Percentiles rank a stretch among this genome's conserved stretches.
Evolutionary conservation across 2,888 invertebrate genomes (phyloP).

Genomic region (Cheilosia impressa): DNA sequence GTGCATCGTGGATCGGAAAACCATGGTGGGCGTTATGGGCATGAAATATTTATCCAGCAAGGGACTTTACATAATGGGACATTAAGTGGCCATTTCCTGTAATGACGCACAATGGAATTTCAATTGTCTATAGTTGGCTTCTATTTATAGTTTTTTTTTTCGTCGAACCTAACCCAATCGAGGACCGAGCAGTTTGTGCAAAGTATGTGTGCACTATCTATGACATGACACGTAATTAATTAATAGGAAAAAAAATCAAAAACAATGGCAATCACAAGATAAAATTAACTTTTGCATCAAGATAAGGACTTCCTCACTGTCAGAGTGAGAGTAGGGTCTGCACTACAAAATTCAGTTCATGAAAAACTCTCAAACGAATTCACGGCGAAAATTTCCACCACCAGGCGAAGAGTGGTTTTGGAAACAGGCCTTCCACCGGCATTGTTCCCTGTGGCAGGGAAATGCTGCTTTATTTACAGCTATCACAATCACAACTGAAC

Average conservation of each 20-base stretch:
- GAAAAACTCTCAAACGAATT: too few relatives aligned
- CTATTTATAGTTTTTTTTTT: too few relatives aligned
- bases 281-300: neutral
- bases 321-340: neutral
- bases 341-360: too few relatives aligned
- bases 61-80: constrained; percentile 11
- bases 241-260: neutral
- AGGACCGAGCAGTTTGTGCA: too few relatives aligned
- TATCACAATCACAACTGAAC: too few relatives aligned
- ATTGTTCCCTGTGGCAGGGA: too few relatives aligned
- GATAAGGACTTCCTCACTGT: neutral
- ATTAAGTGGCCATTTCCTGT: constrained; percentile 14
- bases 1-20: constrained; percentile 26
- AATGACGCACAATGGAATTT: neutral
- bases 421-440: too few relatives aligned
- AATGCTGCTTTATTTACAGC: too few relatives aligned
- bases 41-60: constrained; percentile 17
- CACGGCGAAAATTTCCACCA: too few relatives aligned
- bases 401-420: too few relatives aligned
- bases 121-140: neutral
- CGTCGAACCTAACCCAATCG: too few relatives aligned
- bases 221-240: neutral
- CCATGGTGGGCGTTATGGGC: neutral
- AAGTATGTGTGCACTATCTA: neutral
- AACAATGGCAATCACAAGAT: neutral